These are phyloP conservation scores for Phalacrocorax brasilianus DNA, from an alignment of 2,113 vertebrate species.

Conservation along the genomic window DNA sequence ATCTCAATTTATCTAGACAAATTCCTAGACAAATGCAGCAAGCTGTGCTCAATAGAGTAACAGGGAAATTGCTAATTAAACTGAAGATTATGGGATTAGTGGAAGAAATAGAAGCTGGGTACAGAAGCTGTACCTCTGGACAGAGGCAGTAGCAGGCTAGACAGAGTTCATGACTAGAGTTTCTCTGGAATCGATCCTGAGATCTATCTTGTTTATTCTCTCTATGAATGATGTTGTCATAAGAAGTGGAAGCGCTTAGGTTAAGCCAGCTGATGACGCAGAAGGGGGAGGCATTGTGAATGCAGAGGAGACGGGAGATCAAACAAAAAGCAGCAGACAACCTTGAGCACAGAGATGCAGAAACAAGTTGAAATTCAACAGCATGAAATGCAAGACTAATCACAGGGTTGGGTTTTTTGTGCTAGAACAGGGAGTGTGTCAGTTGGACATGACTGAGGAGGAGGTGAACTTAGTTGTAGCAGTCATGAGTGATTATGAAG, in stretches of 20 bases:
- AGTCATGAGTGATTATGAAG: slow-evolving; percentile 41
- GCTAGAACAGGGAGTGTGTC: slow-evolving; percentile 40
- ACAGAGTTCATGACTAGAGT: neutral
- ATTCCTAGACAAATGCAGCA: slow-evolving; percentile 40
- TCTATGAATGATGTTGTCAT: slow-evolving; percentile 57
- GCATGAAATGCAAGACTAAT: slow-evolving; percentile 56
- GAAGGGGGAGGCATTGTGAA: slow-evolving; percentile 42
- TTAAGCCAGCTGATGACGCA: slow-evolving; percentile 56
- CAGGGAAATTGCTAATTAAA: slow-evolving; percentile 44
- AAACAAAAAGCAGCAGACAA: slow-evolving; percentile 57
- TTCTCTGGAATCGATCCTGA: slow-evolving; percentile 34
- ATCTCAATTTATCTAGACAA: slow-evolving; percentile 40
- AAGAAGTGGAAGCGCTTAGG: slow-evolving; percentile 45
- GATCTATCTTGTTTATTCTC: slow-evolving; percentile 51
- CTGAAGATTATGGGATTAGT: slow-evolving; percentile 34
- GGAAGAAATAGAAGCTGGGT: neutral
- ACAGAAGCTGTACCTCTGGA: neutral
- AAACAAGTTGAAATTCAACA: slow-evolving; percentile 47
- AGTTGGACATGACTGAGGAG: slow-evolving; percentile 45
- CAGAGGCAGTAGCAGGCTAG: neutral
- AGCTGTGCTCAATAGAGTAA: slow-evolving; percentile 39
- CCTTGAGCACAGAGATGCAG: neutral
- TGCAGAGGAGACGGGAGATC: slow-evolving; percentile 51
- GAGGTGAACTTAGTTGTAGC: slow-evolving; percentile 21
- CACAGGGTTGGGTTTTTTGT: neutral